Evolutionary conservation across 2,113 vertebrate genomes (phyloP).

Genomic region (Probosciger aterrimus): DNA sequence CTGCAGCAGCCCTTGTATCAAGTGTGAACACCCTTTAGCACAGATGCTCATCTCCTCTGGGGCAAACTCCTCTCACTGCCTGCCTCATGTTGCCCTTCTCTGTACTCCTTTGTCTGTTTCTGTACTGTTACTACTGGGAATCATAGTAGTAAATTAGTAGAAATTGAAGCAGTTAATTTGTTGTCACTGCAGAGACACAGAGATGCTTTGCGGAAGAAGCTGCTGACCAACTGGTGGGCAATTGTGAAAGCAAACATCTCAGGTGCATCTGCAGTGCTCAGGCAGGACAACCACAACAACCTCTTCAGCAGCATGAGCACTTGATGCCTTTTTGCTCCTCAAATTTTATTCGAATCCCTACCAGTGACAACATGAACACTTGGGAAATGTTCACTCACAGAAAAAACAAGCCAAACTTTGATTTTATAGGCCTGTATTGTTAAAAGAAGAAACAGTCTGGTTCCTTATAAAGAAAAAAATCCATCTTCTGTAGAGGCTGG

Average conservation of each 20-base stretch:
- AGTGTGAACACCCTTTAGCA: neutral
- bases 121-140: neutral
- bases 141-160: neutral
- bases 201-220: neutral
- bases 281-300: neutral
- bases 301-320: neutral
- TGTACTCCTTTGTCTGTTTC: neutral
- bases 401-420: neutral
- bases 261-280: neutral
- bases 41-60: neutral
- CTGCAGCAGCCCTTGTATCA: rapidly evolving
- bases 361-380: neutral
- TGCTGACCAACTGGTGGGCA: neutral
- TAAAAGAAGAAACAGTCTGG: neutral
- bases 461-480: slow-evolving; percentile 30
- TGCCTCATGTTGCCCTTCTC: neutral
- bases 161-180: neutral
- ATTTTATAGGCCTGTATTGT: neutral
- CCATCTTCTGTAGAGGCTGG: slow-evolving; percentile 8
- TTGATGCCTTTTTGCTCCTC: neutral
- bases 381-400: neutral
- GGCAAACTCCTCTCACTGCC: neutral
- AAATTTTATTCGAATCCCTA: neutral
- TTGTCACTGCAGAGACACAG: neutral
- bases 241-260: neutral